These are phyloP conservation scores for Molossus molossus DNA, from an alignment of 2,797 vertebrate genomes.

Conservation along the genomic window DNA sequence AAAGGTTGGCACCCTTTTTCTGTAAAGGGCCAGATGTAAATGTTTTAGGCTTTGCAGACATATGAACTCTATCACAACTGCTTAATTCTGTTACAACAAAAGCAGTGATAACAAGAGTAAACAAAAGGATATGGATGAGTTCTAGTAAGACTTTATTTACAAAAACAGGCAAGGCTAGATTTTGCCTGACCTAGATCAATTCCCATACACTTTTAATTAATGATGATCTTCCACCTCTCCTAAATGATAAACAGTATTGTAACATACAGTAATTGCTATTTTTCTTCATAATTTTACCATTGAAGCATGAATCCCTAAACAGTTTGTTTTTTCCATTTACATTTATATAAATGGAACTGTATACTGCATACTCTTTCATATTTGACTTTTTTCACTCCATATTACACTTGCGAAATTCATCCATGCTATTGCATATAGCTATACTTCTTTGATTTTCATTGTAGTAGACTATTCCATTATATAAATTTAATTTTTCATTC, in stretches of 20 bases:
- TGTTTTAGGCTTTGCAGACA: background rate
- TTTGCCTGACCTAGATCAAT: background rate
- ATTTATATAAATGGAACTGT: background rate
- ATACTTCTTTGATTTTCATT: background rate
- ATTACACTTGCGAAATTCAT: background rate
- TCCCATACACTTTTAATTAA: background rate
- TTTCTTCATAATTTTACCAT: background rate
- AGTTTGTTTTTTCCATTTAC: background rate
- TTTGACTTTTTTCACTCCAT: background rate
- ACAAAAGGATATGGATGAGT: background rate
- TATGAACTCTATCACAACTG: background rate
- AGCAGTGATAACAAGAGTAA: background rate
- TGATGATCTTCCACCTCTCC: background rate
- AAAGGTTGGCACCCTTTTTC: background rate
- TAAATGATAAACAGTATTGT: slow-evolving; percentile 4
- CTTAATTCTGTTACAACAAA: background rate
- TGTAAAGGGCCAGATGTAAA: background rate
- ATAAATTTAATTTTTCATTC: background rate
- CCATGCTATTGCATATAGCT: background rate
- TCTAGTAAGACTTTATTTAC: background rate
- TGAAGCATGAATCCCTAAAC: background rate
- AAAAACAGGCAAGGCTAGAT: background rate
- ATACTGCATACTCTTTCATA: background rate
- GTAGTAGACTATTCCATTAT: background rate
- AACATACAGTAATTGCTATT: background rate